These are phyloP conservation scores for Branchipolynoe longqiensis DNA, from an alignment of 2,888 invertebrate species.

Conservation along the genomic window DNA sequence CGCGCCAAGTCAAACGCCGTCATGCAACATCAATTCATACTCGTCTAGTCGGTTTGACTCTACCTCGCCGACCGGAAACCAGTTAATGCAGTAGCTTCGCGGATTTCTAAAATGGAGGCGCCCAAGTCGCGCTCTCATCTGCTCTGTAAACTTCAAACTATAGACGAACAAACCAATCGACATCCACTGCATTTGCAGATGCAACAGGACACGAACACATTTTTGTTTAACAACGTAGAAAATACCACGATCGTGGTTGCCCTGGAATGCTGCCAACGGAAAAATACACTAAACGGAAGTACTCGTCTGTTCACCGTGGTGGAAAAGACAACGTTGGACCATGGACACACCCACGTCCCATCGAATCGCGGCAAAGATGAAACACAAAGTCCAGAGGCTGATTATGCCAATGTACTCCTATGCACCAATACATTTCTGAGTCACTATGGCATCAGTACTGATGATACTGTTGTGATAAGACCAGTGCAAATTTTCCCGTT, in stretches of 20 bases:
- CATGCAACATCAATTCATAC: too few species aligned
- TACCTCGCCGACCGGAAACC: too few species aligned
- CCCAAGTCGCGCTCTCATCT: neutral
- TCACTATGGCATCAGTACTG: neutral
- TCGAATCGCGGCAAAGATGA: neutral
- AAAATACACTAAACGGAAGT: neutral
- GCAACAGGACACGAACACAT: neutral
- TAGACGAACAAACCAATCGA: neutral
- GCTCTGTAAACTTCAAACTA: neutral
- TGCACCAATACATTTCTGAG: neutral
- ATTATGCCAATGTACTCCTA: neutral
- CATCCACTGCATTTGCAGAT: slow-evolving; percentile 8
- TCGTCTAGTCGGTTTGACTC: too few species aligned
- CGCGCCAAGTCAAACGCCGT: too few species aligned
- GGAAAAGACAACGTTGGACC: slow-evolving; percentile 11
- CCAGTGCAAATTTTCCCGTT: slow-evolving; percentile 1
- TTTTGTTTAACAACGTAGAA: neutral
- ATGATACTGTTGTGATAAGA: neutral
- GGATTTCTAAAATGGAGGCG: neutral
- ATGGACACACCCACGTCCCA: neutral
- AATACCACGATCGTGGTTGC: neutral
- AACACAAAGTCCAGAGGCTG: neutral
- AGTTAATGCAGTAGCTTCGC: too few species aligned
- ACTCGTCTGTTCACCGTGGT: slow-evolving; percentile 37
- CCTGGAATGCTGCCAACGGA: neutral